phyloP scores from a whole-genome alignment of 2,113 vertebrate genomes.

The Strigops habroptila region DNA sequence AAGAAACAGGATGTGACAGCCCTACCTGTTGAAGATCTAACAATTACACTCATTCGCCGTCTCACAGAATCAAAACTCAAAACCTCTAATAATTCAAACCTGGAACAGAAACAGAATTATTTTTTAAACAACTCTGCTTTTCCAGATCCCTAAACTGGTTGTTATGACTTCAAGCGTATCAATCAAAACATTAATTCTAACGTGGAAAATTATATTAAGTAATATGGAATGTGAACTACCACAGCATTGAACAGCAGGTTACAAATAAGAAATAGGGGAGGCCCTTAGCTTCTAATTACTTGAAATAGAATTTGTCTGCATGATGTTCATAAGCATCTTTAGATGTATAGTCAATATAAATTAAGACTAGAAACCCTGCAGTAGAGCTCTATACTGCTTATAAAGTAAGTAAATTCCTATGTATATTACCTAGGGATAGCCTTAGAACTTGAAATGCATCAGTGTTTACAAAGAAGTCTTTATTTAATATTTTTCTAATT shows the following conservation, averaged over 20 bases:
- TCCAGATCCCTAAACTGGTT: neutral
- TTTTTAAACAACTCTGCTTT: neutral
- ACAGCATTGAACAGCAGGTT: neutral
- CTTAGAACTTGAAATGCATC: neutral
- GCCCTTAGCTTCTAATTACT: neutral
- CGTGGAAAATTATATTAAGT: neutral
- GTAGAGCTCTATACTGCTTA: neutral
- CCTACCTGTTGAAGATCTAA: constrained; percentile 82
- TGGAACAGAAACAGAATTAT: constrained; percentile 38
- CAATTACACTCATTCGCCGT: constrained; percentile 95
- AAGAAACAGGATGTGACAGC: neutral
- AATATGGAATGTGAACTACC: neutral
- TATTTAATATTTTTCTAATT: neutral
- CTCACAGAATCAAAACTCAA: constrained; percentile 95
- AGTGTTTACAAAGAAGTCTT: neutral
- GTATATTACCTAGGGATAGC: neutral
- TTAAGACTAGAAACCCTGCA: neutral
- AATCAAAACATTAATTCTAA: neutral
- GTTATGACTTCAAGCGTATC: neutral
- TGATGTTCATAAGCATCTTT: neutral
- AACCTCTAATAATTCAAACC: constrained; percentile 90
- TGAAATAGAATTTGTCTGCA: neutral
- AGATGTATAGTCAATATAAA: neutral
- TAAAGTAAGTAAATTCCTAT: neutral
- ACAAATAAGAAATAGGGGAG: neutral